Conservation (phyloP, 1,140 invertebrate species). For the Leucophenga varia region DNA sequence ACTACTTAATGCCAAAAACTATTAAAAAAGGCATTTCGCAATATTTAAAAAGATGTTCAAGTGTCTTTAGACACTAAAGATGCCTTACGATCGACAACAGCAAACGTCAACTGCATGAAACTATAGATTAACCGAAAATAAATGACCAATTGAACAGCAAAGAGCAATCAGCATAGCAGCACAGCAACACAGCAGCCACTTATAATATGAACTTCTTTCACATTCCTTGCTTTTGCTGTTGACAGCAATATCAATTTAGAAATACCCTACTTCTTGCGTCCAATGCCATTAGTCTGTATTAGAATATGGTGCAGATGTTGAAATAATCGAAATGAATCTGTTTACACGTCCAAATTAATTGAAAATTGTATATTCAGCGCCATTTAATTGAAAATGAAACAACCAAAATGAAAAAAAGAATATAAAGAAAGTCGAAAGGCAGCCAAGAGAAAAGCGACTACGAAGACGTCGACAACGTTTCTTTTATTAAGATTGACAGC, state of each 20-base stretch:
- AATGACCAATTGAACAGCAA: constrained; percentile 12
- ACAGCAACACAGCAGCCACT: too few species aligned
- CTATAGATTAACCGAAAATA: background rate
- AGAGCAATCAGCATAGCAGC: too few species aligned
- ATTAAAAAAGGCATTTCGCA: too few species aligned
- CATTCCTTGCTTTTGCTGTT: too few species aligned
- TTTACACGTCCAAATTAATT: constrained; percentile 55
- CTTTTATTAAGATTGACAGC: too few species aligned
- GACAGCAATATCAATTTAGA: too few species aligned
- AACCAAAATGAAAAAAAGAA: constrained; percentile 10
- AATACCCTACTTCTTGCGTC: too few species aligned
- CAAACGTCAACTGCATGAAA: background rate
- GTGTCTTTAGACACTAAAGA: too few species aligned
- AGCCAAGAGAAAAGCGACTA: constrained; percentile 9
- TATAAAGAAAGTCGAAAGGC: background rate
- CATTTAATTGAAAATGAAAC: constrained; percentile 53
- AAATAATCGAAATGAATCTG: constrained; percentile 56
- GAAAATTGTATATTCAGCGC: constrained; percentile 47
- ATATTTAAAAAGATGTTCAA: too few species aligned
- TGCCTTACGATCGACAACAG: constrained; percentile 28
- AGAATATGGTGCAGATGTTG: constrained; percentile 50
- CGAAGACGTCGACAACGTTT: too few species aligned
- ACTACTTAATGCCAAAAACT: too few species aligned
- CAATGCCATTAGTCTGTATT: background rate
- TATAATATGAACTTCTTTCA: too few species aligned